Evolutionary conservation across 2,797 vertebrate genomes (phyloP).

Genomic region (Buceros bicornis): DNA sequence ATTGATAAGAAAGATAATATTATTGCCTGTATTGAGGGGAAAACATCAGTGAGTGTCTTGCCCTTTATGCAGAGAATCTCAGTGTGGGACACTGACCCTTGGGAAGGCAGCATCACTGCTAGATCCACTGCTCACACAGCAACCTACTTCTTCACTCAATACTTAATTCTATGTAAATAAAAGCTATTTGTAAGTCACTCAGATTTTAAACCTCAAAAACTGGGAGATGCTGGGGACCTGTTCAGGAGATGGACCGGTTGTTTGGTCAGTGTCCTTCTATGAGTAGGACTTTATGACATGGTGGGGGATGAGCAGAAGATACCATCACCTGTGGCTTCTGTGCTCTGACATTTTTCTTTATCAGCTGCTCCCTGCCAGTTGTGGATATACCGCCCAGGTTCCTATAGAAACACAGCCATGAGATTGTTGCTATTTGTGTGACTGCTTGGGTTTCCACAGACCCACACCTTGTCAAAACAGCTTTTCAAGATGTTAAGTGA

Average conservation of each 20-base stretch:
- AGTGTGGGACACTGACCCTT: not conserved
- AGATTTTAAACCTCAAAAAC: not conserved
- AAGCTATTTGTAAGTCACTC: not conserved
- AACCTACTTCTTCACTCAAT: not conserved
- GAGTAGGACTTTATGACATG: not conserved
- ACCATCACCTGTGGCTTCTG: not conserved
- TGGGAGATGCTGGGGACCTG: not conserved
- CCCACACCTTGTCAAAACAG: not conserved
- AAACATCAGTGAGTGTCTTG: not conserved
- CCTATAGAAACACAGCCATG: not conserved
- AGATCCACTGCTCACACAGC: not conserved
- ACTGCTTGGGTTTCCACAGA: accelerated
- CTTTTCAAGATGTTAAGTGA: not conserved
- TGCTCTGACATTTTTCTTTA: not conserved
- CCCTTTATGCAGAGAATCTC: not conserved
- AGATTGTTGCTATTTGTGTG: not conserved
- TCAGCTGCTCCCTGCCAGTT: not conserved
- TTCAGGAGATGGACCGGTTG: not conserved
- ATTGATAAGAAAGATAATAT: not conserved
- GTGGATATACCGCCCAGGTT: not conserved
- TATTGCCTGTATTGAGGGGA: accelerated
- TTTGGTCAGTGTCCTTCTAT: not conserved
- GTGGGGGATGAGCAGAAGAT: not conserved
- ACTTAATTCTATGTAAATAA: not conserved
- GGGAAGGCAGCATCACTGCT: not conserved